Conservation (phyloP, 2,113 vertebrate species). For the Onychostruthus taczanowskii region DNA sequence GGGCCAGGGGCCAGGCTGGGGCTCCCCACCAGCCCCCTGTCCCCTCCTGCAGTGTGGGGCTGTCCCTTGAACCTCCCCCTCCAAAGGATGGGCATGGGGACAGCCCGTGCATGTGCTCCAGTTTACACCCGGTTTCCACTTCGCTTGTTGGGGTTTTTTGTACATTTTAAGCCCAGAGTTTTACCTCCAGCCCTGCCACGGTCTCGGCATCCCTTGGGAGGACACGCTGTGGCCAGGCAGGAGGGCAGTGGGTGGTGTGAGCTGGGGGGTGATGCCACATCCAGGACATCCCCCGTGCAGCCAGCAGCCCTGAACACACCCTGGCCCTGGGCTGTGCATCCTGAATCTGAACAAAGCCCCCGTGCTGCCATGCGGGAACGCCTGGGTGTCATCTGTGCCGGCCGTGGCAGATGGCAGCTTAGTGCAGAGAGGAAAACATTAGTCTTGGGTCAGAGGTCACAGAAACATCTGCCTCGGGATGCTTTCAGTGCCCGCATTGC, state of each 20-base stretch:
- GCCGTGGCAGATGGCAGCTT: constrained; percentile 89
- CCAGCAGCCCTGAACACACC: not conserved
- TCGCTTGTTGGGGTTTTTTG: not conserved
- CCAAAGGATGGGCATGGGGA: not conserved
- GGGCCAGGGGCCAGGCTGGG: not conserved
- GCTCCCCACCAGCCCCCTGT: not conserved
- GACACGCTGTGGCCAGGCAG: accelerated
- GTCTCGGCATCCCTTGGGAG: not conserved
- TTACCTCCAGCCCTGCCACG: not conserved
- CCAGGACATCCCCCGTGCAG: not conserved
- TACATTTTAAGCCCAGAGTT: not conserved
- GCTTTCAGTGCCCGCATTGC: constrained; percentile 78
- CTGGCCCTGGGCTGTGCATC: accelerated
- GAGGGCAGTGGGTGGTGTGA: not conserved
- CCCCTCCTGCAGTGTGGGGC: not conserved
- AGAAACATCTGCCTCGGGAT: constrained; percentile 86
- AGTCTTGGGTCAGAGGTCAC: constrained; percentile 87
- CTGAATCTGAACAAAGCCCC: not conserved
- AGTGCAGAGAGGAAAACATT: constrained; percentile 80
- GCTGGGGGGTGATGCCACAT: not conserved
- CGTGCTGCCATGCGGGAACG: not conserved
- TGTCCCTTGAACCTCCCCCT: not conserved
- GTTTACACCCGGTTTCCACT: not conserved
- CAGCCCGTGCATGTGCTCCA: accelerated
- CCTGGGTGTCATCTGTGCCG: constrained; percentile 53